Evolutionary conservation across 2,888 invertebrate genomes (phyloP).

Genomic region (Papilio gigon): DNA sequence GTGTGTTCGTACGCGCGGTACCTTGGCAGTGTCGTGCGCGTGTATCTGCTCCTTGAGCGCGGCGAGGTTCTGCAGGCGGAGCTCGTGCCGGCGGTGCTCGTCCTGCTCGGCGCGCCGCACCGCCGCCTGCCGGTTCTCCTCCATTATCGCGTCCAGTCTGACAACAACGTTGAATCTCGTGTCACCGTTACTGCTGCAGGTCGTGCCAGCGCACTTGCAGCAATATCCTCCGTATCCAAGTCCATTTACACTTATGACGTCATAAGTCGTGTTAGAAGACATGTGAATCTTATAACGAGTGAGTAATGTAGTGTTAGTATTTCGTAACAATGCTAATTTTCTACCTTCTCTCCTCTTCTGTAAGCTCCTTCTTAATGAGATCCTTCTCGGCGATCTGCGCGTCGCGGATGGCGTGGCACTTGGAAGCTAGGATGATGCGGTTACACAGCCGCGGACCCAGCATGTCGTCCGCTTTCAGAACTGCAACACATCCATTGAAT

Average conservation of each 20-base stretch:
- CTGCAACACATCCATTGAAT: slow-evolving; percentile 49
- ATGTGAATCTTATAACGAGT: no score
- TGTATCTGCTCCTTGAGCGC: slow-evolving; percentile 77
- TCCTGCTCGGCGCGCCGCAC: slow-evolving; percentile 80
- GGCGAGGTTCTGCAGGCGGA: slow-evolving; percentile 72
- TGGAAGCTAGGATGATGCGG: slow-evolving; percentile 90
- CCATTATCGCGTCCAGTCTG: slow-evolving; percentile 87
- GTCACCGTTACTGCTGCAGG: no score
- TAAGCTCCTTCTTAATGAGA: slow-evolving; percentile 81
- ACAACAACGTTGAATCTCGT: neutral
- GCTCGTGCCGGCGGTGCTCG: slow-evolving; percentile 67
- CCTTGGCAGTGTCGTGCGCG: slow-evolving; percentile 73
- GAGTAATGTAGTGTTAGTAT: no score
- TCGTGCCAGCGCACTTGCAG: no score
- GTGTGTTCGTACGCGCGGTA: slow-evolving; percentile 42
- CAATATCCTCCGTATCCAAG: no score
- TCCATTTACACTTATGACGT: no score
- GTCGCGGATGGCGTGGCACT: slow-evolving; percentile 92
- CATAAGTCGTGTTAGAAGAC: no score
- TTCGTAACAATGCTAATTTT: no score
- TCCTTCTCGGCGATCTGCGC: slow-evolving; percentile 89
- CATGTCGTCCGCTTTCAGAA: slow-evolving; percentile 86
- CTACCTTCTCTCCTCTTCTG: slow-evolving; percentile 81
- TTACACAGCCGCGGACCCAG: slow-evolving; percentile 84
- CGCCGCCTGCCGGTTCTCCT: slow-evolving; percentile 83